Percentiles rank a stretch among this genome's conserved stretches.
Conservation (phyloP, 2,113 vertebrate species). For the Boulengeromyrus knoepffleri region DNA sequence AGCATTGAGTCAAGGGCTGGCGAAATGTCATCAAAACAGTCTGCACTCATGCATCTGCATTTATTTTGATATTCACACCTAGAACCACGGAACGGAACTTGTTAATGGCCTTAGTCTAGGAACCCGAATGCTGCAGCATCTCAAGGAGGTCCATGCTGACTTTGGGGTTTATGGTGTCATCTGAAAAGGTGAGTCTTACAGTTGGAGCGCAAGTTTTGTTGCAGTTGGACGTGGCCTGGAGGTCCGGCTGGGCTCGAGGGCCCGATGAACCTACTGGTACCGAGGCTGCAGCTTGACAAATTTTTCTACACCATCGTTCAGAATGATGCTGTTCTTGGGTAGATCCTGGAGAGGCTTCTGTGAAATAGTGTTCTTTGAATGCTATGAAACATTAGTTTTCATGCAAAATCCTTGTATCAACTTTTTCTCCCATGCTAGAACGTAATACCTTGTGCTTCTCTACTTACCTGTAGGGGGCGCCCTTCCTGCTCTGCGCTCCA, state of each 20-base stretch:
- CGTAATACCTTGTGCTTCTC: background rate
- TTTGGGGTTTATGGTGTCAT: background rate
- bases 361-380: background rate
- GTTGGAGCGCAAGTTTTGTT: background rate
- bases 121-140: background rate
- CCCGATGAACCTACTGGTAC: no score
- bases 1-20: background rate
- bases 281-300: background rate
- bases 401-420: background rate
- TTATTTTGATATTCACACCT: background rate
- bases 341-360: background rate
- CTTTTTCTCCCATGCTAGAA: background rate
- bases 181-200: background rate
- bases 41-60: background rate
- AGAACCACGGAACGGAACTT: background rate
- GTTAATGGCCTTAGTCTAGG: background rate
- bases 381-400: background rate
- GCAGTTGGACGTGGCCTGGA: background rate
- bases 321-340: background rate
- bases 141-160: background rate
- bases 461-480: constrained; percentile 11
- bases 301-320: background rate
- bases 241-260: no score
- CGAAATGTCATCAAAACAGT: background rate
- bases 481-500: constrained; percentile 18